Base-by-base conservation (phyloP, 2,888 invertebrate genomes). In the Protonemura montana region DNA sequence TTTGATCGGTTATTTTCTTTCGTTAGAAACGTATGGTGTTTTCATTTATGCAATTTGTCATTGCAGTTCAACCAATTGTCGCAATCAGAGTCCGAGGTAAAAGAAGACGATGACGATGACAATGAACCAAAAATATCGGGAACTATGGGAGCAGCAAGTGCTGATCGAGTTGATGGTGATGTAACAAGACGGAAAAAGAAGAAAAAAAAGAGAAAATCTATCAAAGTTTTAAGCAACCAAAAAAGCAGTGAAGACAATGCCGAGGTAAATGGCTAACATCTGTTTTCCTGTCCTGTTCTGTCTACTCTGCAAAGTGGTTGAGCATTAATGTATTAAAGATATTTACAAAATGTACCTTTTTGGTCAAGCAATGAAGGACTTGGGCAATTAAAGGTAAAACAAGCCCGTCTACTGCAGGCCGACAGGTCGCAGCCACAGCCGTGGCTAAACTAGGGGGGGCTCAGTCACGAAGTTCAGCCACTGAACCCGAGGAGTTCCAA, bases 41-140 rank as follows among this genome's bases (percentile, higher is more conserved):
- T 7, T 84, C n/a, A 41, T 25, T 13, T 84, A 21, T 29, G 28
- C 42, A 82, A 76, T 83, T 87, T 30, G 86, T 82, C 27, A 59
- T 84, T 80, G 78, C 82, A 95, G 95, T 90, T 95, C 86, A 94
- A 95, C 91, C 93, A 95, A 89, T 93, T 93, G 88, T 94, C 94
- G 80, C 93, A 94, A 89, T 95, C 95, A 0, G 95, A 95, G 89
- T 94, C 94, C 88, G 95, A 95, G 90, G 94, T 94, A 6, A 94
- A 95, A 90, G 95, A 94, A 89, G 95, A 95, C 89, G 95, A 95
- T 88, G 91, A 89, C 89, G 93, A 93, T 89, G 94, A 94, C 89
- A 94, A 93, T 35, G 94, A 94, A 89, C 92, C 92, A 89, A 93
- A 93, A 28, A 93, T 93, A 10, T 93, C 93, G 16, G 91, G 91